Base-by-base conservation (phyloP, 2,113 vertebrate species). In the Platichthys stellatus region DNA sequence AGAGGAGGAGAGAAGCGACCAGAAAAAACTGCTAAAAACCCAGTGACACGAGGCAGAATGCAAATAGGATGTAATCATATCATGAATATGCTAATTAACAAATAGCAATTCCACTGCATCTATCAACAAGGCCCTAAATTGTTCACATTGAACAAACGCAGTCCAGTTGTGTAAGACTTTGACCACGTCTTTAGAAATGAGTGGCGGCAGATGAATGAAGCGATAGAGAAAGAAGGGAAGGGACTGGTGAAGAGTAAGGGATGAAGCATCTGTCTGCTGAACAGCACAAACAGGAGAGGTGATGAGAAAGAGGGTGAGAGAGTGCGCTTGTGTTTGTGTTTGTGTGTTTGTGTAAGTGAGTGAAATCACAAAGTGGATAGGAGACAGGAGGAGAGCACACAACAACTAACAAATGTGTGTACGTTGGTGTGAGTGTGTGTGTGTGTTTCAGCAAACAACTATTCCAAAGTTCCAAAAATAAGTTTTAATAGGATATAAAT, bases 401-500 rank as follows among this genome's bases (percentile, higher is more conserved):
- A 28, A 28, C 26, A 28, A 28, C 3, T 28, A 28, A 3, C 3
- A 28, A 28, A 28, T 28, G 35, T 45, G 62, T 47, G 13, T 47
- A 21, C 26, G 63, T 26, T 5, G 0, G 26, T 47, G 40, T 47
- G 40, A 18, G 20, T 24, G 62, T 64, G 6, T 47, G 40, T 47
- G 63, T 26, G 11, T 45, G 62, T 14, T 7, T 62, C 60, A 35
- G 5, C 3, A 20, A 47, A 12, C 15, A 28, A 17, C 6, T 13
- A 20, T 13, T 59, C 1, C 0, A 20, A 43, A 69, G 40, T 31
- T 31, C 31, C 31, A 71, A 63, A 11, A 63, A 47, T 35, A 26
- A 18, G n/a, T 58, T 63, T 45, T 72, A 67, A 69, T 58, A 59
- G 45, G 23, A 47, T 65, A 69, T 74, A 79, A 80, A 59, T 63